Base-by-base conservation (phyloP, 2,113 vertebrate genomes). In the Sphaerodactylus townsendi region DNA sequence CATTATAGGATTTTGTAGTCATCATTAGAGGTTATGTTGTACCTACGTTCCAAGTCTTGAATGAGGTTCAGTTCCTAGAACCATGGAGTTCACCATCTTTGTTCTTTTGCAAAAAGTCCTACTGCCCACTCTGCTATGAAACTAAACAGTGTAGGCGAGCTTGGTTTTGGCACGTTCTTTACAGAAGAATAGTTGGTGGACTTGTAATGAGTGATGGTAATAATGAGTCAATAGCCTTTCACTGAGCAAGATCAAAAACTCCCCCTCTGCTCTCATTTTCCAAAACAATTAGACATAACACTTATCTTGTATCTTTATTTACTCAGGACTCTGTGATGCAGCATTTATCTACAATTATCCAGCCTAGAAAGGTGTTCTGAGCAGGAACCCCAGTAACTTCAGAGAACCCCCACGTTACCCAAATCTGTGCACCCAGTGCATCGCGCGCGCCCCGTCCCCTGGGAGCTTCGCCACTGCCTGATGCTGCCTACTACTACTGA, bases 141-240 rank as follows among this genome's bases (percentile, higher is more conserved):
- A 5, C 44, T 7, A 1, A 28, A 69, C 19, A 23, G 25, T 69
- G 50, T n/a, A 15, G 77, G 64, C 35, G 77, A 14, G 39, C 35
- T 0, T 1, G 46, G 44, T 37, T 85, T 79, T 28, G 39, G 89
- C 73, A 81, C 0, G 0, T 70, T 50, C 39, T 48, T 33, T 62
- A 85, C 62, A 17, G 87, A 81, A 73, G 33, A 69, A 30, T 0
- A 4, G 80, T 46, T 56, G 74, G 21, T 39, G 82, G 83, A 76
- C 72, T n/a, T 79, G 76, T 77, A 75, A 82, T 53, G 81, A 7
- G 21, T 88, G 44, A 56, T 87, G 90, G 53, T 86, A 79, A 86
- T 79, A 87, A 84, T 86, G 85, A 92, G 78, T 92, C 80, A 90
- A 41, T 83, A 81, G 72, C 82, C 86, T 3, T 25, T 41, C 39